A percentile compares a stretch with the other conserved stretches of the same genome.
phyloP scores from a whole-genome alignment of 2,797 vertebrate species.

The Melanotaenia maccullochi region DNA sequence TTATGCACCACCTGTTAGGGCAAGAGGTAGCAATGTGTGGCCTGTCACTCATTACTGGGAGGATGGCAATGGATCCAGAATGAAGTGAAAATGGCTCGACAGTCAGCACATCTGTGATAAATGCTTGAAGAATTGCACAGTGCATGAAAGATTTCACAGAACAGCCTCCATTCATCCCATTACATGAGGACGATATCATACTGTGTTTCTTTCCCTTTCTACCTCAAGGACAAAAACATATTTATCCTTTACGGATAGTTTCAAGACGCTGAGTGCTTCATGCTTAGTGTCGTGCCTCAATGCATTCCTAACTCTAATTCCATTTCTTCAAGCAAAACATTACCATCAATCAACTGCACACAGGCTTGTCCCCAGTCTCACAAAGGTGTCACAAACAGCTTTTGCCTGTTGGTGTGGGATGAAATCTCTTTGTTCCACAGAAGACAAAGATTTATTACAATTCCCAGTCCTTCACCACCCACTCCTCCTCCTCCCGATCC shows the following conservation, averaged over 20 bases:
- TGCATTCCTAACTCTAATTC: conserved; percentile 58
- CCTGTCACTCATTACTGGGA: conserved; percentile 61
- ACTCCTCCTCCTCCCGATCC: conserved; percentile 59
- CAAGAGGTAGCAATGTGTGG: conserved; percentile 41
- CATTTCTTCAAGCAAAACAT: conserved; percentile 65
- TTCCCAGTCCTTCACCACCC: conserved; percentile 48
- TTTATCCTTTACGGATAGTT: conserved; percentile 61
- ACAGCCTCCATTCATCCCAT: conserved; percentile 37
- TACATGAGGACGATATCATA: conserved; percentile 36
- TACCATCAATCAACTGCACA: conserved; percentile 63
- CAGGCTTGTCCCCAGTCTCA: conserved; percentile 44
- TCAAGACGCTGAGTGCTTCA: conserved; percentile 45
- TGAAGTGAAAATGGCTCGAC: conserved; percentile 56
- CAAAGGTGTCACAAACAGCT: conserved; percentile 56
- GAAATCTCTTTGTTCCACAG: conserved; percentile 64
- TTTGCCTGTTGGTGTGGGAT: conserved; percentile 57
- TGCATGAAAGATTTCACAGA: conserved; percentile 46
- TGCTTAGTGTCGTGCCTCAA: conserved; percentile 46
- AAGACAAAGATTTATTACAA: conserved; percentile 71
- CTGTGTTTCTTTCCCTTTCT: conserved; percentile 26
- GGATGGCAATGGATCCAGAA: conserved; percentile 47
- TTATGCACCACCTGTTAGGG: conserved; percentile 69
- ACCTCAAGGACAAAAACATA: conserved; percentile 67
- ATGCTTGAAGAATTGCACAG: conserved; percentile 46
- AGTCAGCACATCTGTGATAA: conserved; percentile 57